A percentile compares a stretch with the other conserved stretches of the same genome.
Evolutionary conservation across 2,797 vertebrate genomes (phyloP).

Genomic region (Manis javanica): DNA sequence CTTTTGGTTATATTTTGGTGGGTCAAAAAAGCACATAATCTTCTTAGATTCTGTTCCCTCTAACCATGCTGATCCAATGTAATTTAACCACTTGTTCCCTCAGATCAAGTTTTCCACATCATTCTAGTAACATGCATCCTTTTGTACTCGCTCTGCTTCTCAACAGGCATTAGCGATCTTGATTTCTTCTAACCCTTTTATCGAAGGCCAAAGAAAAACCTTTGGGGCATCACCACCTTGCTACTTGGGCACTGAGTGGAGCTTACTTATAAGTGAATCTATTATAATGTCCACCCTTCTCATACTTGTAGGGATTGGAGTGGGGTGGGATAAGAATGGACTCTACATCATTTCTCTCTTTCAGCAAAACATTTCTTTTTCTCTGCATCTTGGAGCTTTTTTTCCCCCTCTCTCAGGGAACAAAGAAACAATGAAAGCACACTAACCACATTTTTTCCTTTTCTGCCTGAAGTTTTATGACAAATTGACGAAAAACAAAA

Average conservation of each 20-base stretch:
- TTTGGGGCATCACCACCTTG: neutral
- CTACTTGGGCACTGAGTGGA: neutral
- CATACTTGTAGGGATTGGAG: neutral
- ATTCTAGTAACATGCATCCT: neutral
- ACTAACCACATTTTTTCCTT: neutral
- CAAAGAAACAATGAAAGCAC: neutral
- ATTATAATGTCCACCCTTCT: neutral
- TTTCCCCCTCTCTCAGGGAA: neutral
- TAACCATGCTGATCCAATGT: neutral
- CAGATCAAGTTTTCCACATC: neutral
- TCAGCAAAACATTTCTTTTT: neutral
- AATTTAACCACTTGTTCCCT: neutral
- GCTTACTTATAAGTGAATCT: neutral
- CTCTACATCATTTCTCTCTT: neutral
- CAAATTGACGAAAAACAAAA: neutral
- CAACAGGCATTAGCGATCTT: neutral
- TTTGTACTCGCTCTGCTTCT: neutral
- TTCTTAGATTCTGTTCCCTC: neutral
- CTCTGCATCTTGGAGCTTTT: neutral
- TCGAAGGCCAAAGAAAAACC: neutral
- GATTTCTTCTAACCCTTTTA: neutral
- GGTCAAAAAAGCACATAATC: neutral
- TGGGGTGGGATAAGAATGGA: neutral
- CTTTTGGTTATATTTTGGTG: neutral
- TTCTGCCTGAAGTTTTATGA: neutral